A percentile compares a stretch with the other conserved stretches of the same genome.
These are phyloP conservation scores for Xyliphius kryptos DNA, from an alignment of 2,113 vertebrate species.

Conservation along the genomic window DNA sequence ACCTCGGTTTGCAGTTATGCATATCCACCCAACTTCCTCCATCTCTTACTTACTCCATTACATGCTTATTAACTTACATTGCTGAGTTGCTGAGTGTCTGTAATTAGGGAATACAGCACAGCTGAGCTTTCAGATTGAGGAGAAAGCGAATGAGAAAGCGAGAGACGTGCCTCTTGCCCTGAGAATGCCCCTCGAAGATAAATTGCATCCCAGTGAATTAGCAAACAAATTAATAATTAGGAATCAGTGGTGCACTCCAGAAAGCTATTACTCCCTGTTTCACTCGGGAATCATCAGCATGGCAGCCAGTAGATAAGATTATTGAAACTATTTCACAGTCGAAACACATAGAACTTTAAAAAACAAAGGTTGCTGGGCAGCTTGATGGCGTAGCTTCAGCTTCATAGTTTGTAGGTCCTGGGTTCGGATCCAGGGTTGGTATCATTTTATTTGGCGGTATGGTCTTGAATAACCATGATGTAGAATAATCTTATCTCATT, in stretches of 20 bases:
- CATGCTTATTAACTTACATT: not conserved
- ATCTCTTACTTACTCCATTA: too few species aligned
- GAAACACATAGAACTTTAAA: too few species aligned
- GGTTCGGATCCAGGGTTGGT: too few species aligned
- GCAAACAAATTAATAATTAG: conserved; percentile 20
- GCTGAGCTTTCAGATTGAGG: not conserved
- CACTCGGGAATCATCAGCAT: conserved; percentile 4
- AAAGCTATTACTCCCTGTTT: conserved; percentile 22
- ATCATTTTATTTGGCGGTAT: too few species aligned
- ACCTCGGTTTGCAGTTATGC: too few species aligned
- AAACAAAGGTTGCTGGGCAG: too few species aligned
- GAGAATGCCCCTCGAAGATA: not conserved
- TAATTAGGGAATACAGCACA: not conserved
- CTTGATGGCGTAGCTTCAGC: too few species aligned
- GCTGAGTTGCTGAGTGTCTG: not conserved
- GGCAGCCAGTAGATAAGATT: not conserved
- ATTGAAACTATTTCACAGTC: not conserved
- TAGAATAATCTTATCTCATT: too few species aligned
- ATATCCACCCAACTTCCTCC: too few species aligned
- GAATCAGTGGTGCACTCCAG: not conserved
- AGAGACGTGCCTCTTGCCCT: not conserved
- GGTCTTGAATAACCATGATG: too few species aligned
- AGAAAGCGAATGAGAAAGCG: not conserved
- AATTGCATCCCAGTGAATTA: conserved; percentile 4
- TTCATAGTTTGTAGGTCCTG: too few species aligned